phyloP scores from a whole-genome alignment of 2,113 vertebrate genomes.

The Pygoscelis antarcticus region DNA sequence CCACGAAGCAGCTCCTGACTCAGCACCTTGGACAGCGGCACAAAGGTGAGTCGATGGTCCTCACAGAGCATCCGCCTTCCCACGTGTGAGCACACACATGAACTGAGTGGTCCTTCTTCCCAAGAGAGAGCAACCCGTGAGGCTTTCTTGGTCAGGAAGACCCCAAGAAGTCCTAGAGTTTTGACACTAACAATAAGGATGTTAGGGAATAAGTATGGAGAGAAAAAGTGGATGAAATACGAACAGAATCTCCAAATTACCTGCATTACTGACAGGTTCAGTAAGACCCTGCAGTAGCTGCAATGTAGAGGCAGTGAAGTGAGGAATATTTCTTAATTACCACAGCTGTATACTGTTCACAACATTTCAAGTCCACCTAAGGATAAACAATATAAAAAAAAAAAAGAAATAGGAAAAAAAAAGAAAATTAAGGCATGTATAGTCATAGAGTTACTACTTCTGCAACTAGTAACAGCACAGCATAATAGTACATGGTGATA shows the following conservation, averaged over 20 bases:
- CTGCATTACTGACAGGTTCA: background rate
- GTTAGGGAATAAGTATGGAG: background rate
- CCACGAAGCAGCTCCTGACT: background rate
- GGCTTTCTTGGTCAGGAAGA: background rate
- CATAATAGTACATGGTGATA: background rate
- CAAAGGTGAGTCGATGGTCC: background rate
- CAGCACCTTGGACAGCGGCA: background rate
- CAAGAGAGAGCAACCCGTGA: background rate
- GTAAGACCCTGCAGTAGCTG: background rate
- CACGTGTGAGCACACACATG: accelerated
- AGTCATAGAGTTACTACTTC: background rate
- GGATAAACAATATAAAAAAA: background rate
- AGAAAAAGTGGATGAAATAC: background rate
- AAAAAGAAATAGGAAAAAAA: background rate
- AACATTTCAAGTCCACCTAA: background rate
- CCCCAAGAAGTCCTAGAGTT: background rate
- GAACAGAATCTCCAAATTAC: background rate
- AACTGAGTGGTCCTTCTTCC: background rate
- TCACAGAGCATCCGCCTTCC: accelerated
- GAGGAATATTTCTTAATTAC: background rate
- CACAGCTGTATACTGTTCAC: background rate
- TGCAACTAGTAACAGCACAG: background rate
- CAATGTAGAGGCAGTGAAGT: background rate
- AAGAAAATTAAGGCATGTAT: background rate
- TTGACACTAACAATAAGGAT: background rate